These are phyloP conservation scores for Climacteris rufus DNA, from an alignment of 2,113 vertebrate genomes.

Conservation along the genomic window DNA sequence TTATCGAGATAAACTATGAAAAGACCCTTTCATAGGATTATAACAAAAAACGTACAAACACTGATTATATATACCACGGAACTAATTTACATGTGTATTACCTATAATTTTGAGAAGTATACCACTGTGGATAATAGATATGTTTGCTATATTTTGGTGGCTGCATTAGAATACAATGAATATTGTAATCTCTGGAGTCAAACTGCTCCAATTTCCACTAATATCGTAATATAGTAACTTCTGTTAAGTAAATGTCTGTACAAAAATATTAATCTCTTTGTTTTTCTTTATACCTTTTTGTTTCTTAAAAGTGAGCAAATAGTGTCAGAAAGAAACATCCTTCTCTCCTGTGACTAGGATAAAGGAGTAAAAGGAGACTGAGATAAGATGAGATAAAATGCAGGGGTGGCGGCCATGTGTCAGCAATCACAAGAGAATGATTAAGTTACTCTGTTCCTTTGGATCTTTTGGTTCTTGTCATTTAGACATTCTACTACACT, in stretches of 20 bases:
- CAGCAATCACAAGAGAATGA: background rate
- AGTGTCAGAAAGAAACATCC: slow-evolving; percentile 30
- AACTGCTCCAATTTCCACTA: slow-evolving; percentile 33
- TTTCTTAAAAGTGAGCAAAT: background rate
- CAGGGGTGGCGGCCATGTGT: background rate
- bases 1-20: background rate
- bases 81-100: background rate
- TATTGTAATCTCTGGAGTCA: slow-evolving; percentile 22
- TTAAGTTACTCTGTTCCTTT: slow-evolving; percentile 27
- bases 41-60: background rate
- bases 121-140: background rate
- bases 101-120: background rate
- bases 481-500: background rate
- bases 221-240: background rate
- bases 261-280: slow-evolving; percentile 20
- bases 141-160: slow-evolving; percentile 35
- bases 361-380: background rate
- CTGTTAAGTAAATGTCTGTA: background rate
- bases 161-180: slow-evolving; percentile 5
- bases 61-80: slow-evolving; percentile 35
- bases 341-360: background rate
- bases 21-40: background rate
- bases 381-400: slow-evolving; percentile 9
- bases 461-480: slow-evolving; percentile 1
- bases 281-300: slow-evolving; percentile 10